Evolutionary conservation across 2,113 vertebrate genomes (phyloP), one percentile per base, ranked within the genome.

Genomic region (Erinaceus europaeus): DNA sequence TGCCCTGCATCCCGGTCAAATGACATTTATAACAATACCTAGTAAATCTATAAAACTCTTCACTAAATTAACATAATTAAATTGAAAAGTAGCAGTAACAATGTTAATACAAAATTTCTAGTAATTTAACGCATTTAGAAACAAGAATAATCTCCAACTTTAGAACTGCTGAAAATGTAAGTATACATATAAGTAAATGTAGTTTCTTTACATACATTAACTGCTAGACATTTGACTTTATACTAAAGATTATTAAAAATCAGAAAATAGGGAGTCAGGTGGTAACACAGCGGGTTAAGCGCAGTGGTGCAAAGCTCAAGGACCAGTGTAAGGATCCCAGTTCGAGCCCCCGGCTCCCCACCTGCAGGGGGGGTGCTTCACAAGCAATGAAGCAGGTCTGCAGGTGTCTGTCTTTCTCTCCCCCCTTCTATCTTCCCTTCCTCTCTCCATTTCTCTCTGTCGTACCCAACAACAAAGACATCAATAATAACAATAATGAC

Each of bases 21-120:
- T 85, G 84, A 73, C 91, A 95, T 93, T 96, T 96, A 94, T 95
- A 95, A 94, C 90, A 93, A 93, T 92, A 69, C 32, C 62, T 80
- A 91, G 77, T 96, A 93, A 94, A 96, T 89, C 93, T 89, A 84
- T 86, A 89, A 62, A 90, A 84, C 27, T 80, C 88, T 96, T 93
- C 84, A 93, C 69, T 95, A 95, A 89, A 94, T 89, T 95, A 92
- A 80, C 74, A 88, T 96, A 94, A 97, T 96, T 96, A 94, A 86
- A 90, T 93, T 95, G 64, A 68, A 91, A 93, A 46, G 67, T 79
- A 94, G 79, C 76, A 86, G 53, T 71, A 85, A 77, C 72, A 83
- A 25, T 87, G 61, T 64, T n/a, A 79, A 93, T 90, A 85, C 32
- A 88, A 46, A 67, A 71, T 75, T 62, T 34, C 6, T 87, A 1